Base-by-base conservation (phyloP, 2,113 vertebrate species). In the Cyprinus carpio region DNA sequence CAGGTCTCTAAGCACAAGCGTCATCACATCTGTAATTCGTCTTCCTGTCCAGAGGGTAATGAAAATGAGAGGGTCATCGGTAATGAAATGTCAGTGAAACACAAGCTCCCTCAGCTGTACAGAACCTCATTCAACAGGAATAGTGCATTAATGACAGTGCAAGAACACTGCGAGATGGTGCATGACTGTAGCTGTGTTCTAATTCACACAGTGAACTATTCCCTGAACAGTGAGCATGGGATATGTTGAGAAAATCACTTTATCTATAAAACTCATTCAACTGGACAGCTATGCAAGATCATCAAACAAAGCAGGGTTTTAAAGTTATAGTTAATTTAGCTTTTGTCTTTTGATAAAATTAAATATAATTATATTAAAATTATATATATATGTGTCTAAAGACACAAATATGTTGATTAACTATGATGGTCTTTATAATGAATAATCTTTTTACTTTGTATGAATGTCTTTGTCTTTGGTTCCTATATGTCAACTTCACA, bases 41-140 rank as follows among this genome's bases (percentile, higher is more conserved):
- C 78, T 81, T 81, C 78, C 37, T 81, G 78, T 81, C 78, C 78
- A 81, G 58, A 81, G 78, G 56, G 78, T 81, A 64, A 81, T 64
- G 78, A 46, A 81, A 81, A 64, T 80, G 37, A 80, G 77, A 64
- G 78, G 58, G 78, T 80, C 78, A 65, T 25, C 37, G 37, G 37
- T 81, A 81, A 81, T 81, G 78, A 81, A 81, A 81, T 81, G 78
- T 65, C 78, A 81, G 40, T 64, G 37, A 64, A 81, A 81, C 37
- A 46, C 78, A 43, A 64, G 78, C 58, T 81, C 78, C 40, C 40
- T 49, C 8, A 27, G 60, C 58, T 81, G 78, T 27, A 81, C 58
- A 46, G 78, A 81, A 27, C 29, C 78, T 65, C 37, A 65, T 81
- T 81, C 58, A 64, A 64, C 34, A 65, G 58, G n/a, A 46, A 27